A percentile compares a stretch with the other conserved stretches of the same genome.
Evolutionary conservation across 2,113 vertebrate species (phyloP).

Genomic region (Callorhinus ursinus): DNA sequence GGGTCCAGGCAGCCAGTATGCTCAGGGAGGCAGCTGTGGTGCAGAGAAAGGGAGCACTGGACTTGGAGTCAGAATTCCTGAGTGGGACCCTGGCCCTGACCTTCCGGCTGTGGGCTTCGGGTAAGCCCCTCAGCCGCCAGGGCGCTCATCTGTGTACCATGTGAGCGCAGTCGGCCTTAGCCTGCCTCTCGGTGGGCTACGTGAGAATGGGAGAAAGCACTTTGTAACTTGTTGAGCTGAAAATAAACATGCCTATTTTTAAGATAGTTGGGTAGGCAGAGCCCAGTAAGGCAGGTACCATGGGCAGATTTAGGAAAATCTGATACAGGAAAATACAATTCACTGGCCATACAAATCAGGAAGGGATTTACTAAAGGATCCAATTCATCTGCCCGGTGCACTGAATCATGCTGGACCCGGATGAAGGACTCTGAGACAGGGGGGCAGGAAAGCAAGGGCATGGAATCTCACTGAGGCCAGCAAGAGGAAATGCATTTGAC

Average conservation of each 20-base stretch:
- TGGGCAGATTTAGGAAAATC: constrained; percentile 29
- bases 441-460: neutral
- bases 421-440: neutral
- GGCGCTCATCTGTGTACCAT: neutral
- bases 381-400: neutral
- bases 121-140: neutral
- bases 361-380: constrained; percentile 33
- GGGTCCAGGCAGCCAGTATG: neutral
- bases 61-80: constrained; percentile 71
- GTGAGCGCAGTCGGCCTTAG: neutral
- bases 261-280: neutral
- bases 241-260: constrained; percentile 6
- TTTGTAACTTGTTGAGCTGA: neutral
- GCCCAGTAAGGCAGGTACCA: neutral
- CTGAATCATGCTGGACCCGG: constrained; percentile 14
- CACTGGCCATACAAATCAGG: constrained; percentile 17
- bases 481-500: neutral
- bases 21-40: neutral
- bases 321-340: constrained; percentile 1
- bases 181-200: neutral
- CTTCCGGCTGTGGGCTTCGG: neutral
- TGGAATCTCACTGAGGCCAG: neutral
- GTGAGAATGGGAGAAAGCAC: neutral
- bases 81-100: neutral
- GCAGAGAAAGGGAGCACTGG: constrained; percentile 4